Evolutionary conservation across 2,113 vertebrate genomes (phyloP), one percentile per base, ranked within the genome.

Genomic region (Coryphaenoides rupestris): DNA sequence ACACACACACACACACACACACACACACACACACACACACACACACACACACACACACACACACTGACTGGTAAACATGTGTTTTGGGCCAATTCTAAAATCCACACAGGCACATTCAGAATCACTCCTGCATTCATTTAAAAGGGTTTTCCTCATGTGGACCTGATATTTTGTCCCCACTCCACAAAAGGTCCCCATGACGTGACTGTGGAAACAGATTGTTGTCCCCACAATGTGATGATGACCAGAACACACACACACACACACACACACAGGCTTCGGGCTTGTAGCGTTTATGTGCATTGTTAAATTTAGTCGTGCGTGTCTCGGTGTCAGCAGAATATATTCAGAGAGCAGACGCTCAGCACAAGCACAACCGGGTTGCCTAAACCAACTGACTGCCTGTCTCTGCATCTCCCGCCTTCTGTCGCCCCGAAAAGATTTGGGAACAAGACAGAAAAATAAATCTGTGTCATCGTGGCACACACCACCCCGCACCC

Each of bases 381-480:
- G 68, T 66, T 57, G 65, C 71, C 68, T 16, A 14, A 50, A 59
- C 71, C 45, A 55, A 58, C 61, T 26, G 59, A 74, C 57, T n/a
- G 50, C 40, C 53, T 19, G 23, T 5, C 12, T n/a, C n/a, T 40
- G 55, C 62, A 55, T 65, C 65, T 55, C 24, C 60, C n/a, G 9
- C 33, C 33, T 14, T 75, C 77, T 75, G 78, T 78, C 72, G 66
- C 71, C 66, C n/a, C n/a, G 61, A 60, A 68, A 40, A 12, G 75
- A 77, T 81, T 74, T 75, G 54, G 52, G 54, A n/a, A 57, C 21
- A 65, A 19, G 46, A 4, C 14, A 73, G 62, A 60, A 58, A 68
- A 55, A 71, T 69, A 60, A 75, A 73, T n/a, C 60, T 60, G 57
- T 40, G 56, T 63, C 21, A 45, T 49, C n/a, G 62, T 77, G n/a